Percentiles rank a stretch among this genome's conserved stretches.
Evolutionary conservation across 2,113 vertebrate species (phyloP).

Genomic region (Gallinago undulata): DNA sequence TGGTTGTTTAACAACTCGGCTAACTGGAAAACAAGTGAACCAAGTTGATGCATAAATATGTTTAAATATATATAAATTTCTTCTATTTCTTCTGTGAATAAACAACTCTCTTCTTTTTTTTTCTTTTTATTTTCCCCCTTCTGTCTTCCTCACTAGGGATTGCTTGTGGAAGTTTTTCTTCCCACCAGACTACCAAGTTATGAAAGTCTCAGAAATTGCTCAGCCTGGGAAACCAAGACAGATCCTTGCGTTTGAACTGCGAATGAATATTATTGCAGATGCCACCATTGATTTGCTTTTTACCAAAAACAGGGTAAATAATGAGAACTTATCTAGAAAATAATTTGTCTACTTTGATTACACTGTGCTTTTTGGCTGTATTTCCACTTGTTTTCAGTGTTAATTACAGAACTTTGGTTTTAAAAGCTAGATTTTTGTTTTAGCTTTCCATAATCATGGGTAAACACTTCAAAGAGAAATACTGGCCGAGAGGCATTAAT

Average conservation of each 20-base stretch:
- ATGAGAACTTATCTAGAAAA: neutral
- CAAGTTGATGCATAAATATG: neutral
- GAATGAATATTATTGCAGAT: slow-evolving; percentile 99
- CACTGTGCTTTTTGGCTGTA: neutral
- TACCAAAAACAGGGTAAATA: slow-evolving; percentile 95
- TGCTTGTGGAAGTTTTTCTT: slow-evolving; percentile 98
- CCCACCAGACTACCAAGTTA: slow-evolving; percentile 93
- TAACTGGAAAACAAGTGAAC: neutral
- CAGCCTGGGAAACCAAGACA: slow-evolving; percentile 90
- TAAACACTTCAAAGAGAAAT: neutral
- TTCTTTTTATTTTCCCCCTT: neutral
- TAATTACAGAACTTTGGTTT: neutral
- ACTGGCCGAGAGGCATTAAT: neutral
- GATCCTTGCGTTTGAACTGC: slow-evolving; percentile 95
- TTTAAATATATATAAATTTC: neutral
- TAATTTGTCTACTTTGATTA: neutral
- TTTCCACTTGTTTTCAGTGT: neutral
- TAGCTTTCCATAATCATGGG: neutral
- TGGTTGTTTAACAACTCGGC: neutral
- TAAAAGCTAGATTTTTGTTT: neutral
- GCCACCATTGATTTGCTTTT: slow-evolving; percentile 98
- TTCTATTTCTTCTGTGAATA: neutral
- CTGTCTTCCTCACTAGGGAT: slow-evolving; percentile 76
- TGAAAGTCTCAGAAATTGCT: slow-evolving; percentile 90
- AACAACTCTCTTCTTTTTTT: neutral